Base-by-base conservation (phyloP, 1,140 invertebrate species). In the Coelopa frigida region DNA sequence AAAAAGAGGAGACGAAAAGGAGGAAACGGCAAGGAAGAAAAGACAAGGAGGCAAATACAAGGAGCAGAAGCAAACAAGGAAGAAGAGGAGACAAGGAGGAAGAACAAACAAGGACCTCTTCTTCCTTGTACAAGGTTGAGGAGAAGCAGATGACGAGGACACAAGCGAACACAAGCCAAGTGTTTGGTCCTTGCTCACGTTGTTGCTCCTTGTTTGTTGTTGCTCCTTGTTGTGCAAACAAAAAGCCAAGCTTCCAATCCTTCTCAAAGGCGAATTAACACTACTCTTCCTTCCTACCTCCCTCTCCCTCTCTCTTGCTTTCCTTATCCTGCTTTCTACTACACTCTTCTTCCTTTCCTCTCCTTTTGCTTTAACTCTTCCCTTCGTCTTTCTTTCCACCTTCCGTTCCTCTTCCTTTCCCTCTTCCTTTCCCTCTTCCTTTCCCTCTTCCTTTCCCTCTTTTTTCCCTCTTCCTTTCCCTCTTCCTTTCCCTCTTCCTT, bases 351-450 rank as follows among this genome's bases (percentile, higher is more conserved):
- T 26, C 22, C 29, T 6, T 26, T 15, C 17, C 15, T 29, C 40
- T 31, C n/a, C 21, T 42, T 17, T 17, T 18, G 8, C 26, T 42
- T 27, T 29, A 29, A 24, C 32, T 42, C 32, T 29, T 42, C 40
- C 27, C 32, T 42, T 29, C n/a, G 17, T 12, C 24, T 24, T 20
- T 11, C 32, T 42, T 42, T 42, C 32, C 21, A 17, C 40, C 27
- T 29, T 42, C 32, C 32, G 24, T 29, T 29, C 40, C 12, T n/a
- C 40, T 29, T 18, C 21, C 32, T 26, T 42, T 42, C 24, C 24
- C 14, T 12, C 20, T 20, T 29, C 22, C 11, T 27, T 26, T 14
- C 29, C 29, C 39, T 46, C 12, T 46, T 36, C 20, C 26, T 36
- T 39, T 47, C 24, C 8, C 18, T 29, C 12, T 32, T 36, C 21